A percentile compares a stretch with the other conserved stretches of the same genome.
phyloP scores from a whole-genome alignment of 2,888 invertebrate genomes.

The Philonicus albiceps region DNA sequence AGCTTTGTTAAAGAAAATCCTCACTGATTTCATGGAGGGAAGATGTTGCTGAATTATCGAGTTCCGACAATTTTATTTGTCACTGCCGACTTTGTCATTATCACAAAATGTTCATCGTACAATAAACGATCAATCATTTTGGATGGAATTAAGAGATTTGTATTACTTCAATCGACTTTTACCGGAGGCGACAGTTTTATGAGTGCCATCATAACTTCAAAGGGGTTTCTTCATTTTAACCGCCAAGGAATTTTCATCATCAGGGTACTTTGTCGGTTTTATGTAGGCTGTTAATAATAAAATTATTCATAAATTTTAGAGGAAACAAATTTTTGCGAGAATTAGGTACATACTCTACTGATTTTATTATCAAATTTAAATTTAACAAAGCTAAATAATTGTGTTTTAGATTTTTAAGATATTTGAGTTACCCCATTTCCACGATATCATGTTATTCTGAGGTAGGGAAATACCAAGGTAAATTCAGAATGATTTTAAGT shows the following conservation, averaged over 20 bases:
- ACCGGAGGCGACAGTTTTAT: conserved; percentile 24
- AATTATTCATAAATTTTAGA: not conserved
- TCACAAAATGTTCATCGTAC: conserved; percentile 13
- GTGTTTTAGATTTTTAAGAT: not conserved
- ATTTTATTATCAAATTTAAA: not conserved
- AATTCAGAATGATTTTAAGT: no score
- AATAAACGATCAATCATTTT: conserved; percentile 35
- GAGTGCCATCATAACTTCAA: conserved; percentile 5
- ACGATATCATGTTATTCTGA: no score
- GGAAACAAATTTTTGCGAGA: not conserved
- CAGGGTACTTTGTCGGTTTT: not conserved
- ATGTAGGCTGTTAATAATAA: not conserved
- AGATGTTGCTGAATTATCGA: not conserved
- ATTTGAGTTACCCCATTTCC: no score
- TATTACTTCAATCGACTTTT: conserved; percentile 31
- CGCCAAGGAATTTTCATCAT: conserved; percentile 1
- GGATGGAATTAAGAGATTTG: conserved; percentile 38
- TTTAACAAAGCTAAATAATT: not conserved
- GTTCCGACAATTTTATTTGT: not conserved
- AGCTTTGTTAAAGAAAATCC: not conserved
- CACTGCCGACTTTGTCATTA: not conserved
- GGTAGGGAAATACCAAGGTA: no score
- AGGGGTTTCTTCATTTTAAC: conserved; percentile 5
- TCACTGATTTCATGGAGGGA: not conserved
- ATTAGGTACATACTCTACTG: not conserved